Base-by-base conservation (phyloP, 2,113 vertebrate species). In the Leptocoma aspasia region DNA sequence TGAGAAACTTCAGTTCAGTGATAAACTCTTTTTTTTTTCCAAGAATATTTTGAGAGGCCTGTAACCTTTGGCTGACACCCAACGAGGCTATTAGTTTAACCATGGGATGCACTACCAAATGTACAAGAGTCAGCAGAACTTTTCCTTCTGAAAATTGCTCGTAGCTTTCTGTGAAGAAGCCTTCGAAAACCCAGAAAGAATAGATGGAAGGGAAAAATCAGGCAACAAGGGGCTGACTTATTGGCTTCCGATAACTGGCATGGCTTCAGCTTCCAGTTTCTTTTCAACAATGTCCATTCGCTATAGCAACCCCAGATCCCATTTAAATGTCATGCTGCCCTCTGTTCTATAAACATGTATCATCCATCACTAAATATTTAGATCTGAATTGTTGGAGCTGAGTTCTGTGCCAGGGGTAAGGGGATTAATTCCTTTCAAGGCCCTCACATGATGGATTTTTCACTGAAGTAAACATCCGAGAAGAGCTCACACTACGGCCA, bases 291-390 rank as follows among this genome's bases (percentile, higher is more conserved):
- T 65, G 80, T 97, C 86, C 86, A 82, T 89, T 98, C 94, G 93
- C 93, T 97, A 97, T 97, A 98, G 98, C 97, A 97, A 98, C 97
- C 90, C 80, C 97, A 86, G 97, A 95, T 97, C 98, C 97, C 98
- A 98, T 98, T 98, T 98, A 98, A 97, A 97, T 98, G 98, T 98
- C 98, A 97, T 95, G 95, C 97, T 98, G 98, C 98, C 98, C 98
- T 98, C 96, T 96, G 96, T 98, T 98, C 98, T 98, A 98, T 98
- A 98, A 98, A 98, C 98, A 98, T 97, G 98, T 96, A 98, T 98
- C 98, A 98, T 98, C 98, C 98, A 98, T 98, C 98, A 98, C 98
- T 98, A 98, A 98, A 98, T 98, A 98, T 98, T 98, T 98, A 98
- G 98, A 98, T 98, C 98, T 98, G 97, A 98, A 98, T 98, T 98